Evolutionary conservation across 2,797 vertebrate genomes (phyloP).

Genomic region (Catostomus latipinnis): DNA sequence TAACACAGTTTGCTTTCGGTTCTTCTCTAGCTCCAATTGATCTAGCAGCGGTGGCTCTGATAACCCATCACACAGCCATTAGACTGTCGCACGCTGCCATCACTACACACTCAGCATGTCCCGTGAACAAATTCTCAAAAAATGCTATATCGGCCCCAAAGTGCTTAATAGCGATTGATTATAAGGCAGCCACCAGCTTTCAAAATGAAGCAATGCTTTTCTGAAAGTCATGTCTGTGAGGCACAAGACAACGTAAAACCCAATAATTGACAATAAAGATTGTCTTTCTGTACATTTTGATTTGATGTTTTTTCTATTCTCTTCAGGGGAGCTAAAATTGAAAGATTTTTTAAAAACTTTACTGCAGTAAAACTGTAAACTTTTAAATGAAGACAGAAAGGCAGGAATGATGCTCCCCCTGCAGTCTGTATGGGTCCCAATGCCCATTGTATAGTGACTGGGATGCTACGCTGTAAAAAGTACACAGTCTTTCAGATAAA

Average conservation of each 20-base stretch:
- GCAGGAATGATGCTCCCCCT: neutral
- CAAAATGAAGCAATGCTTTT: conserved; percentile 33
- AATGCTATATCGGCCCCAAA: conserved; percentile 42
- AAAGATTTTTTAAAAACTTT: conserved; percentile 8
- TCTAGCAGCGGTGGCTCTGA: conserved; percentile 58
- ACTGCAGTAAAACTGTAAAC: neutral
- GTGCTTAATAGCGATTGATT: conserved; percentile 55
- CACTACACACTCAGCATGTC: conserved; percentile 45
- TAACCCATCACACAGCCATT: conserved; percentile 65
- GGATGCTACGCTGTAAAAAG: too few species aligned
- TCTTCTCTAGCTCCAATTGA: conserved; percentile 64
- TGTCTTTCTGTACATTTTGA: neutral
- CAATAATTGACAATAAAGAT: neutral
- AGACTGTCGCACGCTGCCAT: conserved; percentile 47
- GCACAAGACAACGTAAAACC: neutral
- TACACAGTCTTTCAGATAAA: too few species aligned
- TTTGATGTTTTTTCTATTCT: neutral
- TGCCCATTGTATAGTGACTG: too few species aligned
- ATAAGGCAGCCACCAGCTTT: conserved; percentile 24
- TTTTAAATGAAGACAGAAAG: neutral
- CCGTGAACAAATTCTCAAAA: conserved; percentile 21
- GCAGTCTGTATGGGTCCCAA: too few species aligned
- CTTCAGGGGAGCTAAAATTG: conserved; percentile 1
- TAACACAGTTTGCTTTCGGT: conserved; percentile 52
- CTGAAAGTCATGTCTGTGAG: conserved; percentile 15